Percentiles rank a stretch among this genome's conserved stretches.
phyloP scores from a whole-genome alignment of 2,797 vertebrate genomes.

The Chaenodraco wilsoni region DNA sequence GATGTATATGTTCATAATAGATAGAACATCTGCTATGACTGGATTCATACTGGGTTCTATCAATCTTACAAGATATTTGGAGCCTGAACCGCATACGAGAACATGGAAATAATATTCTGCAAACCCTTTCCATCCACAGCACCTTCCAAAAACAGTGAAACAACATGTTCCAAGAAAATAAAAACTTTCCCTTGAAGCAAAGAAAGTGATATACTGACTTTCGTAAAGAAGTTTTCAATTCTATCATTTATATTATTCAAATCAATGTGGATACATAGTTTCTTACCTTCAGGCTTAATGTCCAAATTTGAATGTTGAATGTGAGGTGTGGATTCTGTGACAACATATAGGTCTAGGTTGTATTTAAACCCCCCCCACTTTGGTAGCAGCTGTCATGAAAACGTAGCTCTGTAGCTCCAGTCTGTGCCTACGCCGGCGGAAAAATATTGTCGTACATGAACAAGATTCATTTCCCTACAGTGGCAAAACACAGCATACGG shows the following conservation, averaged over 20 bases:
- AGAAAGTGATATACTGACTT: background rate
- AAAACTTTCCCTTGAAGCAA: background rate
- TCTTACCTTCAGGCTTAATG: too few relatives aligned
- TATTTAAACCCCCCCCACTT: too few relatives aligned
- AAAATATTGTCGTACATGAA: too few relatives aligned
- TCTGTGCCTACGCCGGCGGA: too few relatives aligned
- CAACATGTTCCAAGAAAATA: background rate
- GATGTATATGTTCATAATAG: background rate
- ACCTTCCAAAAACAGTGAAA: background rate
- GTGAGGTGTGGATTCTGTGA: too few relatives aligned
- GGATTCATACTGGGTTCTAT: background rate
- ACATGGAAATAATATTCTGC: slow-evolving; percentile 4
- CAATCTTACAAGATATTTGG: background rate
- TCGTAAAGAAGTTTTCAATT: background rate
- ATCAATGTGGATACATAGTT: background rate
- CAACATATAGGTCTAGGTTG: too few relatives aligned
- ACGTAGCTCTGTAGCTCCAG: too few relatives aligned
- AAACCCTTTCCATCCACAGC: background rate
- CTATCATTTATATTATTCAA: background rate
- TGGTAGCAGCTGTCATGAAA: too few relatives aligned
- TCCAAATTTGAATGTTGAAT: too few relatives aligned
- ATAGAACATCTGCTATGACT: background rate
- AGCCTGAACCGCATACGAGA: background rate
- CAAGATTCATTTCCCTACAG: too few relatives aligned
- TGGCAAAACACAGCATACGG: too few relatives aligned